Evolutionary conservation across 2,113 vertebrate genomes (phyloP).

Genomic region (Neoarius graeffei): DNA sequence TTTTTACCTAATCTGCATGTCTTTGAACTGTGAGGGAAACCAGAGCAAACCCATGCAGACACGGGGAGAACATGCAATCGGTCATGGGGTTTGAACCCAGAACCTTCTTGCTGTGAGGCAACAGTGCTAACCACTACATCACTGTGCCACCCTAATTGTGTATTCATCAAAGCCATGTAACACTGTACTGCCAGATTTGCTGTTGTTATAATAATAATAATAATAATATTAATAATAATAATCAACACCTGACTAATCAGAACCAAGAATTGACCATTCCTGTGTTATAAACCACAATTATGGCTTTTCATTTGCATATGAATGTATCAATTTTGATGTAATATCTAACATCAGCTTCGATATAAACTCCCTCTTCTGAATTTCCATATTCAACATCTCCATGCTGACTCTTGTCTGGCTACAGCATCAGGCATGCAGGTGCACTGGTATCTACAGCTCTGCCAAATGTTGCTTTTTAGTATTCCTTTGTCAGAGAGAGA

Average conservation of each 20-base stretch:
- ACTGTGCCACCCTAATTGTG: too few species aligned
- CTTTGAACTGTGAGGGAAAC: too few species aligned
- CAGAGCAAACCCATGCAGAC: too few species aligned
- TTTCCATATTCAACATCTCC: not conserved
- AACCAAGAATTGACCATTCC: not conserved
- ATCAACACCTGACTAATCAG: not conserved
- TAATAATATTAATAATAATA: not conserved
- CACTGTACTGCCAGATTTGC: too few species aligned
- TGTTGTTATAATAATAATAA: not conserved
- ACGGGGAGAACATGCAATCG: too few species aligned
- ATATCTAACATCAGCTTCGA: not conserved
- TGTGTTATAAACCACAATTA: not conserved
- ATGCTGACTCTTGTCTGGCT: conserved; percentile 8
- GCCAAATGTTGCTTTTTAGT: conserved; percentile 66
- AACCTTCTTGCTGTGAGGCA: too few species aligned
- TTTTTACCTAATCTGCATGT: too few species aligned
- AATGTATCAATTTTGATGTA: not conserved
- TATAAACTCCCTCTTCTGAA: not conserved
- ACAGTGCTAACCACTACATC: too few species aligned
- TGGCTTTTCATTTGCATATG: not conserved
- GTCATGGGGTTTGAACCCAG: too few species aligned
- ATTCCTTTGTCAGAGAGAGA: conserved; percentile 43
- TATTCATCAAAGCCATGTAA: too few species aligned
- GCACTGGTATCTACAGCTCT: conserved; percentile 63
- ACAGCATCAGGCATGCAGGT: conserved; percentile 59